Evolutionary conservation across 2,888 invertebrate species (phyloP), one percentile per base, ranked within the genome.

Genomic region (Orchesellides sinensis): DNA sequence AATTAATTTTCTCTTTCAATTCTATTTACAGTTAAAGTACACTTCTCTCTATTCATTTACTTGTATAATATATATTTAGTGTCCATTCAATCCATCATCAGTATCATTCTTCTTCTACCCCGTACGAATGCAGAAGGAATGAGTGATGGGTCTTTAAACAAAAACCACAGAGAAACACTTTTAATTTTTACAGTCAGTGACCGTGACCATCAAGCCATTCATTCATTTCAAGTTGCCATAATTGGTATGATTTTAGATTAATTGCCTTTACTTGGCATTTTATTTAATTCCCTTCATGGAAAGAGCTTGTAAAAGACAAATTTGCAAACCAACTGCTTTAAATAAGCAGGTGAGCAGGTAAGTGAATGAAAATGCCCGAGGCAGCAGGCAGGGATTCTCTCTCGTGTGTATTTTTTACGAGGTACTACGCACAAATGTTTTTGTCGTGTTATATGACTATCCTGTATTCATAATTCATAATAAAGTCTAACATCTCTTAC

Each of bases 181-280:
- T 83, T 65, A 49, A 56, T 83, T 75, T 82, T 61, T 14, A 82
- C 75, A 75, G 68, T 47, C 83, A 77, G 54, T 77, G 83, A 83
- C 83, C 83, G 83, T 83, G 83, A 83, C 83, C 83, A 77, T 83
- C 83, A 83, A 32, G 63, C 65, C 78, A 77, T 73, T 73, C 63
- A 73, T 45, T 49, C n/a, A n/a, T n/a, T n/a, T n/a, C 49, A 61
- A 75, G 70, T 79, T 79, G 70, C 79, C 79, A 79, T 79, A 79
- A 79, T 72, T 79, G 79, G 79, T 72, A 79, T 40, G 79, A 79
- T 79, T 79, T 79, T 79, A 79, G 79, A 79, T 79, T 79, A 79
- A 79, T 79, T 79, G 79, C 63, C 79, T 69, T 78, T 61, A 69
- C 77, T 78, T 69, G 77, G 77, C 70, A 47, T 79, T 79, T 79